A percentile compares a stretch with the other conserved stretches of the same genome.
Conservation (phyloP, 2,888 invertebrate genomes). For the Gastrophysa polygoni region DNA sequence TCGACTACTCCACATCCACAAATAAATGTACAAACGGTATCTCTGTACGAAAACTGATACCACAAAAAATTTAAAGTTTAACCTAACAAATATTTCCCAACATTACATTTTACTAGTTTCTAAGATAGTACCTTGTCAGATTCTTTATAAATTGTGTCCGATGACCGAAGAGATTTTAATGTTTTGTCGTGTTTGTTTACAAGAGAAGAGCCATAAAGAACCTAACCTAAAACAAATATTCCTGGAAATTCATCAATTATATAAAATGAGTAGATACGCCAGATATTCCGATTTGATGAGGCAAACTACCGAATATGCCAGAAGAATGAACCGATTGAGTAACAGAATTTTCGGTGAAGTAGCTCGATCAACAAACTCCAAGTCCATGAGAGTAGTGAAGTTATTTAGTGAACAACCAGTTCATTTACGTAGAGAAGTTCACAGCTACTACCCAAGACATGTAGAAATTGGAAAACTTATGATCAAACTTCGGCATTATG, state of each 20-base stretch:
- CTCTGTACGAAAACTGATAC: too few relatives aligned
- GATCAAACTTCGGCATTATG: constrained; percentile 74
- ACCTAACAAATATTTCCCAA: too few relatives aligned
- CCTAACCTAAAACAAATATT: not conserved
- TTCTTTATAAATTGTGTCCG: too few relatives aligned
- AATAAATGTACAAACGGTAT: too few relatives aligned
- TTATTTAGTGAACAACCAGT: constrained; percentile 78
- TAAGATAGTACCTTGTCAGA: too few relatives aligned
- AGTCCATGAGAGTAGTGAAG: constrained; percentile 80
- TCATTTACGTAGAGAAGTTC: constrained; percentile 72
- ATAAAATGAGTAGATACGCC: constrained; percentile 67
- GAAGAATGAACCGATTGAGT: constrained; percentile 83
- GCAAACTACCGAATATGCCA: constrained; percentile 78
- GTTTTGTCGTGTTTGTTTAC: too few relatives aligned
- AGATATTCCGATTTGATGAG: constrained; percentile 75
- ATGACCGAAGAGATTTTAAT: too few relatives aligned
- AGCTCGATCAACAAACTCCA: constrained; percentile 72
- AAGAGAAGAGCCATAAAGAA: not conserved
- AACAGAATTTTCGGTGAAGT: constrained; percentile 91
- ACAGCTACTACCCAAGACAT: constrained; percentile 87
- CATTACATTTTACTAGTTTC: too few relatives aligned
- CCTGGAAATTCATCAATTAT: not conserved
- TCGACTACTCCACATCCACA: too few relatives aligned
- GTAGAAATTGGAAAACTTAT: constrained; percentile 77
- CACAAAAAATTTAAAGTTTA: too few relatives aligned